Conservation (phyloP, 2,888 invertebrate genomes). For the Drosophila merina region DNA sequence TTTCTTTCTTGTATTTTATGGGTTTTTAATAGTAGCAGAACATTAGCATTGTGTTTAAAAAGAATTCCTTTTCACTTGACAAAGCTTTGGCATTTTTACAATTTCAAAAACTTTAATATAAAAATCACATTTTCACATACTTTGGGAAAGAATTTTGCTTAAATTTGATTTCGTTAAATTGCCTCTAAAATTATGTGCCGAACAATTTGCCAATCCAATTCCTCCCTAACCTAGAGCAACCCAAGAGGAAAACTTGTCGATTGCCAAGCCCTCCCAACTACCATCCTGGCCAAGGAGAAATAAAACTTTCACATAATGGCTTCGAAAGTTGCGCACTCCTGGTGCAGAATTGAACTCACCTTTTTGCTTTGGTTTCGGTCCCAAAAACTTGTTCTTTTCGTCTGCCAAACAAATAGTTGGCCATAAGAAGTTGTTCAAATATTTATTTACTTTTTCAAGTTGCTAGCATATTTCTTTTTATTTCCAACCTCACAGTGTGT, state of each 20-base stretch:
- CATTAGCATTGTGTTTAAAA: too few relatives aligned
- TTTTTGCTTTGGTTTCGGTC: constrained; percentile 31
- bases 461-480: constrained; percentile 48
- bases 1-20: too few relatives aligned
- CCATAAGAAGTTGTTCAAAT: constrained; percentile 79
- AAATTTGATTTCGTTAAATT: constrained; percentile 65
- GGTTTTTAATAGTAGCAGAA: too few relatives aligned
- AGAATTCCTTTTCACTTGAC: too few relatives aligned
- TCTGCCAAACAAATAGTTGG: constrained; percentile 72
- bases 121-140: constrained; percentile 9
- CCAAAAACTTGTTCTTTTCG: constrained; percentile 42
- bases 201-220: constrained; percentile 59
- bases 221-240: constrained; percentile 39
- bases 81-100: background rate
- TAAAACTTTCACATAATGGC: constrained; percentile 61
- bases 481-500: constrained; percentile 2
- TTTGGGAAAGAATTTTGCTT: constrained; percentile 23
- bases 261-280: constrained; percentile 15
- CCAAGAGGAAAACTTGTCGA: constrained; percentile 55
- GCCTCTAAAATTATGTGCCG: constrained; percentile 71
- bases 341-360: constrained; percentile 41
- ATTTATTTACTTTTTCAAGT: constrained; percentile 77
- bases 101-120: background rate
- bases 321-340: constrained; percentile 40
- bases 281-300: constrained; percentile 46